Evolutionary conservation across 2,888 invertebrate genomes (phyloP).

Genomic region (Melipona beecheii): DNA sequence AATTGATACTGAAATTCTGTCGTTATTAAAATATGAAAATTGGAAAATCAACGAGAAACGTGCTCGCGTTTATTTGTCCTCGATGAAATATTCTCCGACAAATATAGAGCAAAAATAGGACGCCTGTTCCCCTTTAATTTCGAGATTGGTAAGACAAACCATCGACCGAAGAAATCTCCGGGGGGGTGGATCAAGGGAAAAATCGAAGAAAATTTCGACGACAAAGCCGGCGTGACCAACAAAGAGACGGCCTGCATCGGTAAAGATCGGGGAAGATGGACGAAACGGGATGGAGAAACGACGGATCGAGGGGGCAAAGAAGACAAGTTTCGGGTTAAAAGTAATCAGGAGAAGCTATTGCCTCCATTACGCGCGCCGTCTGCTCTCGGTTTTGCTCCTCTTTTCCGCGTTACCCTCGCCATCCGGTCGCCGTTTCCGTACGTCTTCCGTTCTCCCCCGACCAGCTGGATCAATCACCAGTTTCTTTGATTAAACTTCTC

Average conservation of each 20-base stretch:
- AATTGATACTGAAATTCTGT: no score
- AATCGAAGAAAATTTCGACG: constrained; percentile 44
- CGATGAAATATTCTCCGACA: no score
- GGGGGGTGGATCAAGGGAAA: constrained; percentile 43
- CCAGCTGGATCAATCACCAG: constrained; percentile 49
- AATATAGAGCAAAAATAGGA: no score
- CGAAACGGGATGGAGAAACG: constrained; percentile 31
- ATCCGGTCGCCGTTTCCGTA: constrained; percentile 6
- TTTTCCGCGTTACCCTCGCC: constrained; percentile 30
- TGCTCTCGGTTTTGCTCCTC: constrained; percentile 61
- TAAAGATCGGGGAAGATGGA: constrained; percentile 45
- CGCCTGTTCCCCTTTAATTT: no score
- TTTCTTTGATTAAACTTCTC: constrained; percentile 52
- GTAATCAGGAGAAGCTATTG: constrained; percentile 78
- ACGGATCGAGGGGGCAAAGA: constrained; percentile 31
- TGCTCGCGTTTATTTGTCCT: no score
- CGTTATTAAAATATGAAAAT: no score
- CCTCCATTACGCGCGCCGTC: constrained; percentile 75
- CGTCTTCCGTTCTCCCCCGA: neutral
- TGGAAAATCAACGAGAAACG: no score
- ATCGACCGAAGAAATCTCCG: neutral
- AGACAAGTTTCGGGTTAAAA: constrained; percentile 75
- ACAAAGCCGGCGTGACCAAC: constrained; percentile 50
- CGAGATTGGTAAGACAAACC: no score
- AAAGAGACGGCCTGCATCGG: constrained; percentile 55